phyloP scores from a whole-genome alignment of 2,888 invertebrate species.

The Drosophila buzzatii region DNA sequence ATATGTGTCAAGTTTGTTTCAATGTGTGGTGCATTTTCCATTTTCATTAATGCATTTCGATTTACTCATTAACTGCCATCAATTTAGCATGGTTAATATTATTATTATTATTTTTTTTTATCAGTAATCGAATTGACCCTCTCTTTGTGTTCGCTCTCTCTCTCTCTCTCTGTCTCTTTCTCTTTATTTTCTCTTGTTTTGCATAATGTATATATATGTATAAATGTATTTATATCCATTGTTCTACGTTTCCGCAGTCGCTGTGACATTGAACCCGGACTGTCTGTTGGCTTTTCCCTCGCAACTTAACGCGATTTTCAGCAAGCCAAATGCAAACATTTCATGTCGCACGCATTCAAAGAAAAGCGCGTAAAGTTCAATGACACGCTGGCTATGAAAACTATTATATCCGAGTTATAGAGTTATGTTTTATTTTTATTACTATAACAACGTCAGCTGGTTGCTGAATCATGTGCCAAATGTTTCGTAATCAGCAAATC shows the following conservation, averaged over 20 bases:
- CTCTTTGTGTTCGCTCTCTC: conserved; percentile 2
- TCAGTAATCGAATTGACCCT: conserved; percentile 26
- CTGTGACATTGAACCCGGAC: conserved; percentile 42
- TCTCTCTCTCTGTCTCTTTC: neutral
- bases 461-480: neutral
- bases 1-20: conserved; percentile 49
- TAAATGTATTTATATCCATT: conserved; percentile 27
- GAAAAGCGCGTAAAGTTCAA: conserved; percentile 10
- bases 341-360: conserved; percentile 3
- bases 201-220: conserved; percentile 22
- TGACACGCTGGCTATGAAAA: conserved; percentile 3
- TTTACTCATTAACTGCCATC: conserved; percentile 25
- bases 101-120: conserved; percentile 23
- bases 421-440: conserved; percentile 2
- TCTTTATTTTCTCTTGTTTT: conserved; percentile 37
- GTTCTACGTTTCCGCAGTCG: conserved; percentile 31
- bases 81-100: conserved; percentile 40
- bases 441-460: neutral
- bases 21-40: conserved; percentile 16
- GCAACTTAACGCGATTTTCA: conserved; percentile 17
- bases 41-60: conserved; percentile 28
- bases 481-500: conserved; percentile 15
- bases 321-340: conserved; percentile 7
- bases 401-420: conserved; percentile 1
- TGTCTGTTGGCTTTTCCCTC: conserved; percentile 14